Base-by-base conservation (phyloP, 2,888 invertebrate species). In the Drosophila nr. fundita region DNA sequence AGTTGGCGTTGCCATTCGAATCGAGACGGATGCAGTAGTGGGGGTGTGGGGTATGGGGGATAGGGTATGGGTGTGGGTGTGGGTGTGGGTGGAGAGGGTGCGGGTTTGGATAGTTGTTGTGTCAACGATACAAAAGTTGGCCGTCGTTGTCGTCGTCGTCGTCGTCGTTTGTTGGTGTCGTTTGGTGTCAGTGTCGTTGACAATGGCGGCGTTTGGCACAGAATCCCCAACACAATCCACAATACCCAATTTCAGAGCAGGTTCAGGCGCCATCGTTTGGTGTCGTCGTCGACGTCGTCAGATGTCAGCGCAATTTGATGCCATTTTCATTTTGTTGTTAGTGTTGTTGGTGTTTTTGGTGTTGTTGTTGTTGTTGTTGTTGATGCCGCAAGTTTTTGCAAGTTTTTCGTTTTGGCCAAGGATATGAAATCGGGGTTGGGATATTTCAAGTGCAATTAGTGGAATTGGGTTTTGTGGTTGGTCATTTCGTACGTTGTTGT, bases 251-350 rank as follows among this genome's bases (percentile, higher is more conserved):
- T 57, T 40, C 29, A 55, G 54, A n/a, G 45, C 45, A 32, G 61
- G 40, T 50, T 58, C 59, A 64, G 69, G 50, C 68, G 55, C 24
- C 68, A 62, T 52, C 62, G 68, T 65, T 76, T 53, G 63, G 52
- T 50, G 64, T 76, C 64, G 66, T 80, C 66, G 80, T 80, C 82
- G 75, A 73, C 77, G 82, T 88, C 89, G 90, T 90, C 91, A 87
- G 89, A 90, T 91, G 91, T 91, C 91, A 91, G 86, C 82, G 87
- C 89, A 91, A 91, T 92, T 91, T 90, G 88, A 85, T 87, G 91
- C 89, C 91, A 90, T 89, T 91, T 90, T 82, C 90, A 90, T 90
- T 89, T 84, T 66, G 63, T 68, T 69, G 50, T 73, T 53, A 13
- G 45, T 15, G 45, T 48, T 70, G 50, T 53, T 67, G 21, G 42